Conservation (phyloP, 2,797 vertebrate genomes). For the Rhynchonycteris naso region DNA sequence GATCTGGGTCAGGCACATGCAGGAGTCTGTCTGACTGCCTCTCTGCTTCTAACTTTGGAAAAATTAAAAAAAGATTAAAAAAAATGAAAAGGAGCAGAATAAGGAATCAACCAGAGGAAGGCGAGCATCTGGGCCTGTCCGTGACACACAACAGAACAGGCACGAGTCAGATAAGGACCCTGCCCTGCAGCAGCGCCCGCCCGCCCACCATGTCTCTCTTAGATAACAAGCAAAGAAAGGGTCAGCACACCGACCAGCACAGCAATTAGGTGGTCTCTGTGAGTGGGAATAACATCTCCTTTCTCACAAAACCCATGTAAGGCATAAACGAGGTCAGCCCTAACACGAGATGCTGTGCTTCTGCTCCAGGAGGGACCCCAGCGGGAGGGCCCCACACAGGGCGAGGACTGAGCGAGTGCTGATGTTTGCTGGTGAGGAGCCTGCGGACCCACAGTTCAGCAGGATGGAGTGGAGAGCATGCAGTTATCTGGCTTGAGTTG, state of each 20-base stretch:
- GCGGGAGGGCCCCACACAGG: neutral
- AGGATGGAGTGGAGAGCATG: neutral
- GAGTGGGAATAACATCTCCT: neutral
- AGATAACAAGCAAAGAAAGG: neutral
- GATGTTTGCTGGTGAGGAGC: neutral
- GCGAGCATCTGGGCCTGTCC: too few species aligned
- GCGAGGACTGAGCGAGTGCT: neutral
- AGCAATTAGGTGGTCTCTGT: neutral
- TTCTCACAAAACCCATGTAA: neutral
- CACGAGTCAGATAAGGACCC: neutral
- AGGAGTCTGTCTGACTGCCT: too few species aligned
- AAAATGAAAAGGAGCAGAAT: neutral
- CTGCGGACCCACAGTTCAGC: neutral
- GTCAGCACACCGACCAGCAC: neutral
- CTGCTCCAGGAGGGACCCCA: neutral
- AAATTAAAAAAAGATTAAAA: too few species aligned
- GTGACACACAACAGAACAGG: neutral
- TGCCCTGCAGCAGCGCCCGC: neutral
- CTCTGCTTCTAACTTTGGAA: too few species aligned
- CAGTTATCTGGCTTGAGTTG: neutral
- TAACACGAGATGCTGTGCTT: too few species aligned
- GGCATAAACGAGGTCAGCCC: neutral
- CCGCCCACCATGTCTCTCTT: neutral
- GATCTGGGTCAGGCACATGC: too few species aligned
- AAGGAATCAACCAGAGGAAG: neutral